Evolutionary conservation across 2,888 invertebrate genomes (phyloP), one percentile per base, ranked within the genome.

Genomic region (Coenonympha arcania): DNA sequence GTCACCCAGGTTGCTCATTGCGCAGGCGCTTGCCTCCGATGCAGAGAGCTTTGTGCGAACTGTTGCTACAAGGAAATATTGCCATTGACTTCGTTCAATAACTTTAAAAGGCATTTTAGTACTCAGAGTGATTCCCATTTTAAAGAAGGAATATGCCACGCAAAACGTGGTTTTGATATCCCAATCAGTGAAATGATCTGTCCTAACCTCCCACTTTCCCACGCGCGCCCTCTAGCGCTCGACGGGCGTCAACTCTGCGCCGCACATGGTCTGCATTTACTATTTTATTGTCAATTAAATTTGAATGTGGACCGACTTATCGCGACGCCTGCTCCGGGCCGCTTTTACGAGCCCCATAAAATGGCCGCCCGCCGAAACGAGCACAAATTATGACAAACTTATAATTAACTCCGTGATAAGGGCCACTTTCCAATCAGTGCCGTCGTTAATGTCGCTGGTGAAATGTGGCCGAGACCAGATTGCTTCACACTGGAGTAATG

Each of bases 211-310:
- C 6, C 8, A 4, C 1, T 19, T 19, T 36, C 34, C n/a, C 34
- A 18, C 34, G 6, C 19, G n/a, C 34, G 19, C 24, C 24, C 24
- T n/a, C n/a, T n/a, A n/a, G 5, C 31, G 11, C 11, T 28, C 26
- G 11, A n/a, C n/a, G n/a, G n/a, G n/a, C n/a, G n/a, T 5, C 30
- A 5, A 11, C 6, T 11, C 8, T 8, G 15, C 22, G 37, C 37
- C 22, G 37, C 37, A 22, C 13, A 13, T 22, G 37, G 20, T 2
- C 19, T 19, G 20, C 37, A 22, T 5, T 15, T 31, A 48, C 37
- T 31, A 39, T 39, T 58, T 58, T 54, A 58, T 54, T 18, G 44
- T 44, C 52, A 30, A 56, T 44, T 56, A 56, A 52, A 44, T 41
- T 42, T 31, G n/a, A 47, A 54, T 42, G 37, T 41, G 41, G 45